Percentiles rank a stretch among this genome's conserved stretches.
phyloP scores from a whole-genome alignment of 2,113 vertebrate genomes.

The Nothobranchius furzeri region DNA sequence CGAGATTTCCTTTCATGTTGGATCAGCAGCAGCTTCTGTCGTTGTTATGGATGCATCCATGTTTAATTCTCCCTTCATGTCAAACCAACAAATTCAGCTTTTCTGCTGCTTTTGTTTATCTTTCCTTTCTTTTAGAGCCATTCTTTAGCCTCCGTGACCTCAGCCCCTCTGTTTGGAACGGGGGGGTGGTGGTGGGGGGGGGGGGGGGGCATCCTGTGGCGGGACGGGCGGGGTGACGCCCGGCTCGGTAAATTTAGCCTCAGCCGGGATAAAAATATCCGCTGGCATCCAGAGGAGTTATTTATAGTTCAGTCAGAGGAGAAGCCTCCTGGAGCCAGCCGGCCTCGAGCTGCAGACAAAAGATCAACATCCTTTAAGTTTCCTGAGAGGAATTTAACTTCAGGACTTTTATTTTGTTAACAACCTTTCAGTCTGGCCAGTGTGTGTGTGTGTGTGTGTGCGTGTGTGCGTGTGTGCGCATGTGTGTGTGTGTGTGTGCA shows the following conservation, averaged over 20 bases:
- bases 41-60: no score
- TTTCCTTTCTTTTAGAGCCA: not conserved
- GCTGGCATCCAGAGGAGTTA: constrained; percentile 12
- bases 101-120: not conserved
- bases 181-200: not conserved
- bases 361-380: no score
- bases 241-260: constrained; percentile 51
- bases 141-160: constrained; percentile 10
- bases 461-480: no score
- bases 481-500: no score
- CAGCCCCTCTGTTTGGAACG: constrained; percentile 2
- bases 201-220: constrained; percentile 18
- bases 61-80: no score
- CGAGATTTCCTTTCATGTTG: constrained; percentile 7
- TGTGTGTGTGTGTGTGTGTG: no score
- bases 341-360: no score
- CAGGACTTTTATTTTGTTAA: no score
- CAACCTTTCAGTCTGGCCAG: no score
- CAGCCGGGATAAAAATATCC: constrained; percentile 54
- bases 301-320: constrained; percentile 33
- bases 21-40: not conserved
- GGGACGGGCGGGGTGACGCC: constrained; percentile 39
- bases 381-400: no score
- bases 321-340: not conserved
- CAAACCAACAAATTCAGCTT: no score